These are phyloP conservation scores for Drepana falcataria DNA, from an alignment of 2,888 invertebrate genomes.

Conservation along the genomic window DNA sequence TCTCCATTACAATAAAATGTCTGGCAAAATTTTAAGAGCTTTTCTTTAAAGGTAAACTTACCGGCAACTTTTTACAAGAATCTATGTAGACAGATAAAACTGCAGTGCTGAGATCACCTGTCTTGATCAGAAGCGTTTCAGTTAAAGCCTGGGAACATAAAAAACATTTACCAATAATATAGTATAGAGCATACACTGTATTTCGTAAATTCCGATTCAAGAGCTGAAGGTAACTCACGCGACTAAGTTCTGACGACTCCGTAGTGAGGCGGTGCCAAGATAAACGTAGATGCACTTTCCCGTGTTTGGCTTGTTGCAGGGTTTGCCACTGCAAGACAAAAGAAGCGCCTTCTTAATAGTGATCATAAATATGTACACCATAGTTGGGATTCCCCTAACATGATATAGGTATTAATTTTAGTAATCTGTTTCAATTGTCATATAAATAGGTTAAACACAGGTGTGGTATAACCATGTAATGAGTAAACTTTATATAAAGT, in stretches of 20 bases:
- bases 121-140: constrained; percentile 86
- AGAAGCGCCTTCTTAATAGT: background rate
- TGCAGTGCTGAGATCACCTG: constrained; percentile 86
- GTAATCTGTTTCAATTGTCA: no score
- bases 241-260: constrained; percentile 84
- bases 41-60: constrained; percentile 63
- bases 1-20: background rate
- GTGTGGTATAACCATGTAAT: no score
- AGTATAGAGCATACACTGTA: no score
- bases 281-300: constrained; percentile 92
- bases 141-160: constrained; percentile 79
- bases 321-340: constrained; percentile 88
- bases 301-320: constrained; percentile 96
- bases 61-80: constrained; percentile 93
- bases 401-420: no score
- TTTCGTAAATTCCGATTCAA: no score
- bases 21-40: background rate
- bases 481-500: no score
- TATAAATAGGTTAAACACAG: no score
- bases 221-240: constrained; percentile 73
- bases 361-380: background rate
- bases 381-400: background rate
- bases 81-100: constrained; percentile 93
- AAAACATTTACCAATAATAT: no score
- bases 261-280: constrained; percentile 92